Evolutionary conservation across 2,113 vertebrate genomes (phyloP), one percentile per base, ranked within the genome.

Genomic region (Mohoua ochrocephala): DNA sequence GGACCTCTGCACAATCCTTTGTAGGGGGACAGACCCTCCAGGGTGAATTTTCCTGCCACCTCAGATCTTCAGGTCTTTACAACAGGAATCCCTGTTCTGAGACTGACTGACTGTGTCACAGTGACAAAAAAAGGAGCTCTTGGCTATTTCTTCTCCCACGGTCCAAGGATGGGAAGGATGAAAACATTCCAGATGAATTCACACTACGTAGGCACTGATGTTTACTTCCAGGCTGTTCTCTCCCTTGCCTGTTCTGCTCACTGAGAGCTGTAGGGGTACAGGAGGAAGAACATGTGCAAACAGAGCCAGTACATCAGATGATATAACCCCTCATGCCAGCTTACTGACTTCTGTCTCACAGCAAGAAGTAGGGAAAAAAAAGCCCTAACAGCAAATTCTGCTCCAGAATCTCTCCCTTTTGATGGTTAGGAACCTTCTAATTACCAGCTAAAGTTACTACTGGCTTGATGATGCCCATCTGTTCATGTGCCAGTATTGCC

Each of bases 351-450:
- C 67, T 63, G 65, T 56, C 71, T 67, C 65, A 41, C 18, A 86
- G 71, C 22, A 84, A 68, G n/a, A 85, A 57, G 4, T 9, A 54
- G 24, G 37, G 45, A 6, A n/a, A 11, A 11, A 27, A 42, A 60
- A 22, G 10, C 8, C 3, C 27, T 26, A 73, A 56, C 5, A n/a
- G 37, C 24, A 92, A 83, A 68, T 24, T 49, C 65, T 94, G 28
- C 68, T 83, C 41, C 71, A 84, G 35, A 92, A 61, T 60, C 26
- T 86, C 27, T 87, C 54, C 63, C 37, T 24, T 74, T 71, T 52
- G 67, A 88, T 78, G 59, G 63, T 61, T 45, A 88, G 41, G 54
- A 93, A 86, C 54, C 67, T 90, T 93, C 67, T 82, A 61, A 91
- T 90, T 69, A 86, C 63, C 41, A 88, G 49, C 63, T 77, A 33